Evolutionary conservation across 2,888 invertebrate species (phyloP), one percentile per base, ranked within the genome.

Genomic region (Pegoplata infirma): DNA sequence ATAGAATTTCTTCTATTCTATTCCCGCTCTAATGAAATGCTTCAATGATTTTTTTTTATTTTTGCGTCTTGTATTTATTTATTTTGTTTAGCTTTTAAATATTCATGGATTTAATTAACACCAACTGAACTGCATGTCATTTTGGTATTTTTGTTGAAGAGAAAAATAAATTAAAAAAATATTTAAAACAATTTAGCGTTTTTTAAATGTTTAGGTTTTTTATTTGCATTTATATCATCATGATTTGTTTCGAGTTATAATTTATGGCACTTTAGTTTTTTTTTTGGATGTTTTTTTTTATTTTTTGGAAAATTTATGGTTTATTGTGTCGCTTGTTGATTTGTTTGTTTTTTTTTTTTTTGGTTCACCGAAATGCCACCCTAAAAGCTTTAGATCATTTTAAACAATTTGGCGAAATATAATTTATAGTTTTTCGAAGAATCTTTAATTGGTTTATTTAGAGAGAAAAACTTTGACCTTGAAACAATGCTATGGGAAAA

Each of bases 21-120:
- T 53, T 47, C n/a, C 28, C 19, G 64, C n/a, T 61, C 64, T 71
- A 69, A 75, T 81, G 79, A 80, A 82, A 81, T 68, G 77, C 81
- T 56, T 80, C 82, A 83, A 75, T 66, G 77, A 67, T 72, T 77
- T 81, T 72, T 77, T 81, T 68, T 28, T 71, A 68, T 56, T 72
- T 72, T 59, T 64, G 25, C 4, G 6, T 16, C 16, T 55, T 68
- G 56, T 61, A 23, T 58, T 67, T 74, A 32, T 51, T 59, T 74
- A 36, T 14, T 44, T 58, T 56, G 67, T 73, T 71, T 58, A 61
- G 12, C 12, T 32, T 46, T 53, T 16, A 64, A 23, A 7, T 49
- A 44, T 85, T 86, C 87, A 86, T 88, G 88, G 88, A 89, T 89
- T 89, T 89, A 89, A 89, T 89, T 89, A 89, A 89, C 89, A 88